These are phyloP conservation scores for Isotomurus palustris DNA, from an alignment of 2,888 invertebrate species.

Conservation along the genomic window DNA sequence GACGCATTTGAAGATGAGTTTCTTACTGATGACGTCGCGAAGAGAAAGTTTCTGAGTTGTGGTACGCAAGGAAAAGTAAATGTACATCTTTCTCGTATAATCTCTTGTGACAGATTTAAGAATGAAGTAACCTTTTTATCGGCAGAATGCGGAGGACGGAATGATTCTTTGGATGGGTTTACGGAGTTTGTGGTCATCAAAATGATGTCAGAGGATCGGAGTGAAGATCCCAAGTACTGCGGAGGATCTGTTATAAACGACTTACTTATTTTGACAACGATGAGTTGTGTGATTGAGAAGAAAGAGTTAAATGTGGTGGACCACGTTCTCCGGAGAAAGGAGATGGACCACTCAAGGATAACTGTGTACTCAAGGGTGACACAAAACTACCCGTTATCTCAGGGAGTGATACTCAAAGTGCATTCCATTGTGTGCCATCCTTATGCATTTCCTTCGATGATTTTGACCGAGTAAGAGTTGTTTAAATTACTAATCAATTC, in stretches of 20 bases:
- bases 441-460: not conserved
- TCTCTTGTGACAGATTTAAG: too few relatives aligned
- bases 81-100: too few relatives aligned
- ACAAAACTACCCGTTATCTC: not conserved
- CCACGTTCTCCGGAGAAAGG: not conserved
- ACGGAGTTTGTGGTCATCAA: too few relatives aligned
- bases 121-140: too few relatives aligned
- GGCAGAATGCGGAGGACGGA: too few relatives aligned
- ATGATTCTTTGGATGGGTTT: too few relatives aligned
- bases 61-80: too few relatives aligned
- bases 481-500: not conserved
- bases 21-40: too few relatives aligned
- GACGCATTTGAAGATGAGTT: too few relatives aligned
- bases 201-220: not conserved
- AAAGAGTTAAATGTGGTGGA: not conserved
- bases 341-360: not conserved
- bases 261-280: constrained; percentile 6
- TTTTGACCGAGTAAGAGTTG: not conserved
- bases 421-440: not conserved
- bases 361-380: not conserved
- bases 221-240: constrained; percentile 7
- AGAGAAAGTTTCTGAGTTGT: too few relatives aligned
- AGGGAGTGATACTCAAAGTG: not conserved
- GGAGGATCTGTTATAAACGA: constrained; percentile 13
- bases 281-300: not conserved